These are phyloP conservation scores for Aphodius sticticus DNA, from an alignment of 2,888 invertebrate genomes.

Conservation along the genomic window DNA sequence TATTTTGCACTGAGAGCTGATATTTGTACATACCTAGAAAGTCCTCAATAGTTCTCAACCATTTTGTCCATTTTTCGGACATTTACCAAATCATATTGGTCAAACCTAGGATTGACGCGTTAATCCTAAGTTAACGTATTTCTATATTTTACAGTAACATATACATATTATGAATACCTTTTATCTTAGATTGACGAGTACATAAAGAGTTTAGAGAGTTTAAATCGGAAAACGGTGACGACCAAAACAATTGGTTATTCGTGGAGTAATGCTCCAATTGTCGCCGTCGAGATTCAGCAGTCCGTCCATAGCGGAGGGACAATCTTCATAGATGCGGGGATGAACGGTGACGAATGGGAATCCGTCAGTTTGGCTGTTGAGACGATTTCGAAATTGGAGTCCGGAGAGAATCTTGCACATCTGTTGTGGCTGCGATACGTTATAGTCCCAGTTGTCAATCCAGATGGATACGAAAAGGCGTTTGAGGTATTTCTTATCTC, in stretches of 20 bases:
- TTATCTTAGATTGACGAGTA: not conserved
- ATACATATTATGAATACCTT: not conserved
- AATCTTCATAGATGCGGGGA: slow-evolving; percentile 33
- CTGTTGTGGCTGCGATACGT: slow-evolving; percentile 27
- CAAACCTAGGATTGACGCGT: no score
- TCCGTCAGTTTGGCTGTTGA: slow-evolving; percentile 28
- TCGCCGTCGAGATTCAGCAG: slow-evolving; percentile 27
- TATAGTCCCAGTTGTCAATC: slow-evolving; percentile 34
- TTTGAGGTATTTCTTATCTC: not conserved
- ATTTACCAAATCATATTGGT: no score
- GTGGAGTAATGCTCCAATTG: slow-evolving; percentile 13
- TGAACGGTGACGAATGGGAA: slow-evolving; percentile 33
- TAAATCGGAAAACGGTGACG: slow-evolving; percentile 27
- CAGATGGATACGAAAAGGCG: slow-evolving; percentile 32
- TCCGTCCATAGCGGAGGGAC: slow-evolving; percentile 20
- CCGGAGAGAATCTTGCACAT: not conserved
- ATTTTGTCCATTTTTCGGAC: no score
- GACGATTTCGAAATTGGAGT: slow-evolving; percentile 25
- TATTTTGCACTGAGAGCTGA: no score
- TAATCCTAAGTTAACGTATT: no score
- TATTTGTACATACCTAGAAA: no score
- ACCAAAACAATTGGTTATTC: slow-evolving; percentile 31
- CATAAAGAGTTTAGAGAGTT: not conserved
- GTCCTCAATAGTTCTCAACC: no score
- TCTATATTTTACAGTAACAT: no score